Base-by-base conservation (phyloP, 37 sponge, comb jelly and placozoan species). In the Amphimedon queenslandica region DNA sequence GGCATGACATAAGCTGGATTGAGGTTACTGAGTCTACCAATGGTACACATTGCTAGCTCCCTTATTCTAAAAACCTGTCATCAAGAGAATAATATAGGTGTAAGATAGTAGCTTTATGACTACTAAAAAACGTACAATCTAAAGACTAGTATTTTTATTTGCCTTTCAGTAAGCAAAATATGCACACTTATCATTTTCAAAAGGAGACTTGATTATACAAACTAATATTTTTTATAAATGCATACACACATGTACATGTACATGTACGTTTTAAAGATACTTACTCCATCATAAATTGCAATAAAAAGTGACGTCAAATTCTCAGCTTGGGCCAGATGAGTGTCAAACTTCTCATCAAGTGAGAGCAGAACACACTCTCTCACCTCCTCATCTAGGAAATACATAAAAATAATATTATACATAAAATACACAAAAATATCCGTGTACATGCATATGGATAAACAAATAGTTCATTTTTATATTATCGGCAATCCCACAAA, bases 1-100 rank as follows among this genome's bases (percentile, higher is more conserved):
- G 98, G 94, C 86, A 96, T 87, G 41, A 96, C 84, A 69, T 78
- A 96, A 68, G 98, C 98, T 0, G 98, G 98, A 69, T 96, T 96
- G 43, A 90, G 86, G 57, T 80, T 85, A 69, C 94, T 96, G 24
- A 96, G 86, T 32, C 91, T 85, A 42, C 94, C 93, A 60, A 96
- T 87, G 61, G 83, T 86, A 43, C 88, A 84, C 82, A 96, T 69
- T 30, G 88, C 98, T 58, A 90, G 77, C 55, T 93, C 94, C 21
- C 94, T 51, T 39, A 96, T 82, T 33, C 71, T 57, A 65, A 94
- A 94, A 34, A 76, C 60, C 84, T 93, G 71, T 3, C n/a, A n/a
- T n/a, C n/a, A n/a, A n/a, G n/a, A n/a, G n/a, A n/a, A n/a, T n/a
- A n/a, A n/a, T n/a, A n/a, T n/a, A n/a, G n/a, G n/a, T n/a, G n/a